A percentile compares a stretch with the other conserved stretches of the same genome.
phyloP scores from a whole-genome alignment of 2,797 vertebrate genomes.

The Galaxias olidus region DNA sequence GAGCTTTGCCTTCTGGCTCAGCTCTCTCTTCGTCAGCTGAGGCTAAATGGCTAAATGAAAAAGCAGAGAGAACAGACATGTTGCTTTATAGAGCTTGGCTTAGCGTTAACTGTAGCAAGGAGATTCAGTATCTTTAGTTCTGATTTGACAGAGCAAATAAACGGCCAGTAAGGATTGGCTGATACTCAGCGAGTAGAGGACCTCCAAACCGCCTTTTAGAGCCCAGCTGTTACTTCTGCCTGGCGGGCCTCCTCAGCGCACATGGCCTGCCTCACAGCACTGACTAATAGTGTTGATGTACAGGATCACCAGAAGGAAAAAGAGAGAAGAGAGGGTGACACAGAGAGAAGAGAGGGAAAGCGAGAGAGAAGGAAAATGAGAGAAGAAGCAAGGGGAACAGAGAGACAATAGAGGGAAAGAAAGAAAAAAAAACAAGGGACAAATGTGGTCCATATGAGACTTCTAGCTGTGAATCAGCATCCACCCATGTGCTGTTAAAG shows the following conservation, averaged over 20 bases:
- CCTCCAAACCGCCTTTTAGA: constrained; percentile 64
- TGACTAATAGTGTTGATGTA: constrained; percentile 71
- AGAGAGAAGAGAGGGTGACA: too few relatives aligned
- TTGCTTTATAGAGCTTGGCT: too few relatives aligned
- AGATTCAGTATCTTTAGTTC: too few relatives aligned
- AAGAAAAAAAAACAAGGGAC: constrained; percentile 25
- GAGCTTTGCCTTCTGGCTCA: too few relatives aligned
- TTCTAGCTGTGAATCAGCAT: constrained; percentile 58
- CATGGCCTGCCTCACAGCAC: constrained; percentile 53
- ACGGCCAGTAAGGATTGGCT: constrained; percentile 51
- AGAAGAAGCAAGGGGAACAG: constrained; percentile 44
- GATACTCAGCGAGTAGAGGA: constrained; percentile 58
- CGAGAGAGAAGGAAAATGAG: too few relatives aligned
- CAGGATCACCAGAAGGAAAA: background rate
- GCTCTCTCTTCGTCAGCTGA: too few relatives aligned
- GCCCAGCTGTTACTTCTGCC: constrained; percentile 50
- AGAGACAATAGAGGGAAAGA: constrained; percentile 46
- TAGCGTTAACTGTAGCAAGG: too few relatives aligned
- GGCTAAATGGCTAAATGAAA: constrained; percentile 15
- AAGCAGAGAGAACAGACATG: background rate
- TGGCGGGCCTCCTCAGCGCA: constrained; percentile 61
- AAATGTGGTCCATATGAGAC: constrained; percentile 52
- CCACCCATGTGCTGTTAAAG: constrained; percentile 50
- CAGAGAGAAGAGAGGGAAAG: too few relatives aligned
- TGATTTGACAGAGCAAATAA: too few relatives aligned